These are phyloP conservation scores for Leptinotarsa rubiginosa DNA, from an alignment of 2,888 invertebrate species.

Conservation along the genomic window DNA sequence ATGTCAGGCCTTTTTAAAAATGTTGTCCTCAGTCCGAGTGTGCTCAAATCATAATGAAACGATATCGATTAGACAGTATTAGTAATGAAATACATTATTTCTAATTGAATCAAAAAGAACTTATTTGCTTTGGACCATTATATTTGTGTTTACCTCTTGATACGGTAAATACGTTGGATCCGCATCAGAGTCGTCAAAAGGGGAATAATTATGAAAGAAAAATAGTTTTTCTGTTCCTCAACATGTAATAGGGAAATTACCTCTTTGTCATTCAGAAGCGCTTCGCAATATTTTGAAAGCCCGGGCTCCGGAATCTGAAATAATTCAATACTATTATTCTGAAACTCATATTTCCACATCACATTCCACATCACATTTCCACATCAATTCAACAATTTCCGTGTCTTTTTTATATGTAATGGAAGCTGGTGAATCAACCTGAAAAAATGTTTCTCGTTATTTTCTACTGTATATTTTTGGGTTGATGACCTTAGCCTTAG, in stretches of 20 bases:
- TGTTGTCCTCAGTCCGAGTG: too few relatives aligned
- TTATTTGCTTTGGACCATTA: background rate
- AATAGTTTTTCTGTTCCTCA: background rate
- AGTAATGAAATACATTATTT: too few relatives aligned
- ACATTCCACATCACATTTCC: too few relatives aligned
- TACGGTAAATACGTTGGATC: background rate
- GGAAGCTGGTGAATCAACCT: background rate
- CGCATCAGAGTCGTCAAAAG: background rate
- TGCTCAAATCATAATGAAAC: too few relatives aligned
- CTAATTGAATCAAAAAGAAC: too few relatives aligned
- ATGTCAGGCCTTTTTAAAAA: too few relatives aligned
- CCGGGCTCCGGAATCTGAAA: background rate
- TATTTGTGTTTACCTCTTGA: background rate
- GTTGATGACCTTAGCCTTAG: too few relatives aligned
- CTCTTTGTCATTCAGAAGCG: background rate
- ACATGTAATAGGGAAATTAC: background rate
- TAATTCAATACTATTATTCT: background rate
- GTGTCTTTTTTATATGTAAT: background rate
- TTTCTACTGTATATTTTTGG: too few relatives aligned
- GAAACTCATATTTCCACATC: background rate
- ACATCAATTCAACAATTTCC: background rate
- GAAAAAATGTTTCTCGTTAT: background rate
- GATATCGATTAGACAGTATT: too few relatives aligned
- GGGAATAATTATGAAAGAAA: background rate
- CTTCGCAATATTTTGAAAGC: background rate